Base-by-base conservation (phyloP, 2,797 vertebrate species). In the Myotis myotis region DNA sequence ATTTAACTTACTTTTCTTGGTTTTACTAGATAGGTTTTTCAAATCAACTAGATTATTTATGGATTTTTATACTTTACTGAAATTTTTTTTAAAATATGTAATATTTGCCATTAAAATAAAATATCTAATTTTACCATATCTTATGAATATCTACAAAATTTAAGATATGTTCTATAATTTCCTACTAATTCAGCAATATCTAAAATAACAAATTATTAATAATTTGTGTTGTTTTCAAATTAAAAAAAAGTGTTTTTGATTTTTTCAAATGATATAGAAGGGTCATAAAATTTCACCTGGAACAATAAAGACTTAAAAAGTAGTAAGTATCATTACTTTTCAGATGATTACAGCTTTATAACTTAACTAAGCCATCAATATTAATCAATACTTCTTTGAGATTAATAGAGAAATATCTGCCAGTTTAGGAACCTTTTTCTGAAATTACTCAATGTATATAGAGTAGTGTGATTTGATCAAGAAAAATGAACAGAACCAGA, bases 351-450 rank as follows among this genome's bases (percentile, higher is more conserved):
- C 15, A 44, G 1, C 47, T 97, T 97, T n/a, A 87, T 96, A 66
- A 9, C 81, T 97, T 97, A 86, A 85, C 9, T n/a, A 74, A 97
- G 83, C 79, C 66, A 19, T 95, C 89, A 97, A 75, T 75, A 38
- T 94, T 97, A 93, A 85, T 95, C 47, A 95, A 88, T 15, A 7
- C 68, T 95, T 76, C n/a, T 96, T 94, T 93, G 76, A 95, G 92
- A 94, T 82, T 96, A 93, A 74, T 96, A 93, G 72, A 93, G 87
- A 93, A 96, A 97, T 97, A 89, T 95, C 36, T 94, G 47, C 51
- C 91, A 96, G n/a, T 95, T 97, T 79, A 95, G 44, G 72, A 93
- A 96, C 87, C 60, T 51, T 75, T 88, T 95, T 89, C 92, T 89
- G 60, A 17, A 6, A 82, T 82, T 96, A 57, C 93, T 30, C 44